phyloP scores from a whole-genome alignment of 2,113 vertebrate species.

The Myotis lucifugus region DNA sequence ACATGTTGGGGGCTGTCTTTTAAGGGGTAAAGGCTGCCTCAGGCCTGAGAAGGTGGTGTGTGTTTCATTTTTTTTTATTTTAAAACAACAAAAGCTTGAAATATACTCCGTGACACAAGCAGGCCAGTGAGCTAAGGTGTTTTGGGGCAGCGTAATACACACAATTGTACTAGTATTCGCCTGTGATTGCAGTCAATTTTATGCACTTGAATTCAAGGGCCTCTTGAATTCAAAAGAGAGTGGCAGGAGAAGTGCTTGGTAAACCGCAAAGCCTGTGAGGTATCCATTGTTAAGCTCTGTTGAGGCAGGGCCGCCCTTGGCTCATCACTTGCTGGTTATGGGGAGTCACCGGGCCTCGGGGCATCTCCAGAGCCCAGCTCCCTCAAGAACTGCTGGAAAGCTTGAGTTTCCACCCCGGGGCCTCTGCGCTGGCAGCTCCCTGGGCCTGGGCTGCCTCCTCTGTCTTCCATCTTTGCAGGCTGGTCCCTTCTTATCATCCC shows the following conservation, averaged over 20 bases:
- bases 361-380: background rate
- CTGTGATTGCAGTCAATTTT: background rate
- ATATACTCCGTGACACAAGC: background rate
- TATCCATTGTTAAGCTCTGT: background rate
- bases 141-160: background rate
- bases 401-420: background rate
- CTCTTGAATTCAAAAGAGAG: conserved; percentile 63
- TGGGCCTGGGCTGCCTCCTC: background rate
- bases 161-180: background rate
- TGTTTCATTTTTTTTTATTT: background rate
- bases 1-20: background rate
- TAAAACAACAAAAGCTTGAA: conserved; percentile 8
- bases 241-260: background rate
- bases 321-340: background rate
- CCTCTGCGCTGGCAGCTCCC: background rate
- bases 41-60: background rate
- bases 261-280: background rate
- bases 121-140: background rate
- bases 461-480: background rate
- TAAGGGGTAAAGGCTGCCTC: background rate
- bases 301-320: background rate
- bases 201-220: conserved; percentile 67
- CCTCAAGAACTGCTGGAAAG: rapidly evolving
- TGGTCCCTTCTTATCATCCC: background rate
- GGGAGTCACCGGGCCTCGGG: background rate